These are phyloP conservation scores for Thysanoteuthis rhombus DNA, from an alignment of 2,888 invertebrate genomes.

Conservation along the genomic window DNA sequence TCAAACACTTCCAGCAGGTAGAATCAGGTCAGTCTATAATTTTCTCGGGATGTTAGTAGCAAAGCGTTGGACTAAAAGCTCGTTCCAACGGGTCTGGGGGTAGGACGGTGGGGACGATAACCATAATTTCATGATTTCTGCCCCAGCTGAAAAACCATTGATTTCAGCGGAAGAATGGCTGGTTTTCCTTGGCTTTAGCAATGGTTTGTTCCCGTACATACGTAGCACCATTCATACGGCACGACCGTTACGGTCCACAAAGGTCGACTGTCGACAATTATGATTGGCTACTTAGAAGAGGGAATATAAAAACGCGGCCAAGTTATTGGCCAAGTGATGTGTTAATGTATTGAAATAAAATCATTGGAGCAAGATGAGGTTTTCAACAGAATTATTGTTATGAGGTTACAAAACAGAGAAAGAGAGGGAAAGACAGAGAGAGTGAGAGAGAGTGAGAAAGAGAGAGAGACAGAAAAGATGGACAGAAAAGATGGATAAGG, in stretches of 20 bases:
- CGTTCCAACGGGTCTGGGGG: too few relatives aligned
- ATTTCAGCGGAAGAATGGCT: background rate
- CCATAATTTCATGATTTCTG: background rate
- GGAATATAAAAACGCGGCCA: background rate
- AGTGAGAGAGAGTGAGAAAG: background rate
- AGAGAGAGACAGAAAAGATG: background rate
- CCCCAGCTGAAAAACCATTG: background rate
- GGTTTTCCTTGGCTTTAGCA: background rate
- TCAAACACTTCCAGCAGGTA: background rate
- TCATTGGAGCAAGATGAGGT: background rate
- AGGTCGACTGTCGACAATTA: conserved; percentile 12
- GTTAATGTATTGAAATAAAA: background rate
- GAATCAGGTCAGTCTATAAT: background rate
- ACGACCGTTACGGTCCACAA: background rate
- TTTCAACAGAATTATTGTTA: background rate
- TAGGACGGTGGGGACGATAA: background rate
- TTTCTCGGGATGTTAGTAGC: background rate
- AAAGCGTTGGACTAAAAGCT: background rate
- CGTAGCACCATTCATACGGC: background rate
- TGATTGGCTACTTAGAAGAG: background rate
- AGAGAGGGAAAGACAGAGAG: background rate
- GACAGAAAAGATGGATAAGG: background rate
- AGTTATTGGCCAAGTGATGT: background rate
- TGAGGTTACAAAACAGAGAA: background rate
- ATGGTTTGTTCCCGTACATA: background rate